These are phyloP conservation scores for Athripsodes cinereus DNA, from an alignment of 2,888 invertebrate genomes.

Conservation along the genomic window DNA sequence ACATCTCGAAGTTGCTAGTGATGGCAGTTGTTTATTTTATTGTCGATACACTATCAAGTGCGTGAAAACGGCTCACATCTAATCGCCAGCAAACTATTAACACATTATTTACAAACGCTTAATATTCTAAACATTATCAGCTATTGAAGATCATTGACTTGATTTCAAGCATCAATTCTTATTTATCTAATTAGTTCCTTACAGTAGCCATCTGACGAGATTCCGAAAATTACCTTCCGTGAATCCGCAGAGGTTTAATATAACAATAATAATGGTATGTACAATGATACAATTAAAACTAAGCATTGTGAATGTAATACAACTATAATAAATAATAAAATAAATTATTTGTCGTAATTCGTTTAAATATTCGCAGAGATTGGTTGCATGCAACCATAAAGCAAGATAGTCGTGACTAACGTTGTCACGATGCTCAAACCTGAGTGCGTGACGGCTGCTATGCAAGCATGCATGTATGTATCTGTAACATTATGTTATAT, in stretches of 20 bases:
- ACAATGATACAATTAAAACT: conserved; percentile 8
- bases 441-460: conserved; percentile 7
- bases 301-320: conserved; percentile 11
- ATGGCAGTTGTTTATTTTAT: conserved; percentile 11
- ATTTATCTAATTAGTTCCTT: conserved; percentile 8
- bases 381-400: neutral
- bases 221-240: conserved; percentile 52
- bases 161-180: neutral
- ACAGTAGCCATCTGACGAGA: conserved; percentile 12
- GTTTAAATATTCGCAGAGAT: conserved; percentile 15
- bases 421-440: conserved; percentile 24
- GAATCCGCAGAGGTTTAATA: conserved; percentile 42
- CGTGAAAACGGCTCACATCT: conserved; percentile 20
- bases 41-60: conserved; percentile 15
- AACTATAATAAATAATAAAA: conserved; percentile 24
- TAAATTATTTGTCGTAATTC: conserved; percentile 20
- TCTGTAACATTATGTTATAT: no score
- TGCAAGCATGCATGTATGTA: no score
- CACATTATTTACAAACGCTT: conserved; percentile 13
- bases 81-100: conserved; percentile 24
- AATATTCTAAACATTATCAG: conserved; percentile 3
- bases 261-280: neutral
- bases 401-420: conserved; percentile 19
- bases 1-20: conserved; percentile 7
- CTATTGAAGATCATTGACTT: conserved; percentile 14